phyloP scores from a whole-genome alignment of 2,888 invertebrate genomes.

The Acleris cristana region DNA sequence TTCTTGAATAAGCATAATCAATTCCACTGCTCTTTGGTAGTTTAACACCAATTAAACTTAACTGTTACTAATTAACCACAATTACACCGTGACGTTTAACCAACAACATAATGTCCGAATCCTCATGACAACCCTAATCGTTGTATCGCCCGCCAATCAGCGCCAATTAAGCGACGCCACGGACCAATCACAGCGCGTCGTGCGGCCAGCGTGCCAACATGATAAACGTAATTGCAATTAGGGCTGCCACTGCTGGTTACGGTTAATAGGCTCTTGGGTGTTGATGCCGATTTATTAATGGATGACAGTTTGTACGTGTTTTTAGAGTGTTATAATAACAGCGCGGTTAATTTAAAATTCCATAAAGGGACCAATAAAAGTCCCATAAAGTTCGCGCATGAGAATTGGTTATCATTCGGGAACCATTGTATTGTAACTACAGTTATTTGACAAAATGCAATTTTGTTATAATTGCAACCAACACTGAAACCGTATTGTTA shows the following conservation, averaged over 20 bases:
- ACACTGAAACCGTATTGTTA: too few relatives aligned
- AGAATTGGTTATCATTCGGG: too few relatives aligned
- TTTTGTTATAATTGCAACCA: too few relatives aligned
- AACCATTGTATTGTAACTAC: too few relatives aligned
- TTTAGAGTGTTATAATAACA: not conserved
- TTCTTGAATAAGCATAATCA: too few relatives aligned
- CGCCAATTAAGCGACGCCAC: conserved; percentile 26
- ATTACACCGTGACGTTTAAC: not conserved
- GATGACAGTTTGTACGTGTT: conserved; percentile 4
- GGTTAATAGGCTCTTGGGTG: conserved; percentile 32
- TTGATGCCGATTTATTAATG: conserved; percentile 12
- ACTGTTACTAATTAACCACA: conserved; percentile 9
- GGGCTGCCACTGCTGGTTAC: conserved; percentile 26
- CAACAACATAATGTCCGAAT: conserved; percentile 24
- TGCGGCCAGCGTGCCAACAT: conserved; percentile 34
- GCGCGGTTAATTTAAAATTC: not conserved
- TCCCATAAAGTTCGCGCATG: not conserved
- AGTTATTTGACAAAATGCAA: too few relatives aligned
- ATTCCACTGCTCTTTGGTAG: too few relatives aligned
- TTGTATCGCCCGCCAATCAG: conserved; percentile 35
- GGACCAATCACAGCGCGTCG: conserved; percentile 28
- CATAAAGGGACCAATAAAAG: not conserved
- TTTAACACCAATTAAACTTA: not conserved
- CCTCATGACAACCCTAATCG: conserved; percentile 32
- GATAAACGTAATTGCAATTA: conserved; percentile 33